Conservation (phyloP, 92 coral and sea anemone genomes). For the Virgularia gustaviana region DNA sequence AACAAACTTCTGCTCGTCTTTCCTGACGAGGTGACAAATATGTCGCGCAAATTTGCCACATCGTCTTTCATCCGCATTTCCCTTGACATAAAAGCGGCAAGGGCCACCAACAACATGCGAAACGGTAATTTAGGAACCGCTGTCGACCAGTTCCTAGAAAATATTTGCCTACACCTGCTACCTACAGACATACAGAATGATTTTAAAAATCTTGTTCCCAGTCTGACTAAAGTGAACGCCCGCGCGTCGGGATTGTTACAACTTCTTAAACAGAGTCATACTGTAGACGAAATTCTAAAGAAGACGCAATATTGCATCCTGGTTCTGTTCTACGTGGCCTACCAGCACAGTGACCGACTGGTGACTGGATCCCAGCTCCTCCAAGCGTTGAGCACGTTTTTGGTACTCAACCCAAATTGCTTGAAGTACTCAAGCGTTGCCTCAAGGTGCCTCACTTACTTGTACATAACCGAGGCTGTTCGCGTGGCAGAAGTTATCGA, state of each 20-base stretch:
- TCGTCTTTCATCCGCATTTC: conserved; percentile 75
- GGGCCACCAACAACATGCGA: conserved; percentile 32
- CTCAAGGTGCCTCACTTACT: conserved; percentile 48
- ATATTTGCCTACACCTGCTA: conserved; percentile 36
- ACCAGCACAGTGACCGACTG: conserved; percentile 53
- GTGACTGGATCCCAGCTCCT: conserved; percentile 54
- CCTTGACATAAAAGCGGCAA: conserved; percentile 59
- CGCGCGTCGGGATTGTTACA: conserved; percentile 14
- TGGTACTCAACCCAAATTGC: conserved; percentile 50
- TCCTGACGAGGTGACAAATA: conserved; percentile 8
- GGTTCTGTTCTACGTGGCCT: conserved; percentile 67
- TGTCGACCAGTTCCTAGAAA: conserved; percentile 52
- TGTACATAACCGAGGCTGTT: conserved; percentile 52
- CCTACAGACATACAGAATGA: conserved; percentile 29
- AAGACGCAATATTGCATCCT: conserved; percentile 67
- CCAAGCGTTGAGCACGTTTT: conserved; percentile 55
- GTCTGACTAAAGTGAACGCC: not conserved
- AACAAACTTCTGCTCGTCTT: conserved; percentile 50
- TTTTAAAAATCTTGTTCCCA: not conserved
- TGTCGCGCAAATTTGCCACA: conserved; percentile 68
- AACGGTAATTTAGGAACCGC: conserved; percentile 35
- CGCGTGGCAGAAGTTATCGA: no score
- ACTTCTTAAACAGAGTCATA: conserved; percentile 11
- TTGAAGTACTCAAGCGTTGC: conserved; percentile 40
- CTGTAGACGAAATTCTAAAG: conserved; percentile 57